Conservation (phyloP, 1,140 invertebrate genomes). For the Pteromalus puparum region DNA sequence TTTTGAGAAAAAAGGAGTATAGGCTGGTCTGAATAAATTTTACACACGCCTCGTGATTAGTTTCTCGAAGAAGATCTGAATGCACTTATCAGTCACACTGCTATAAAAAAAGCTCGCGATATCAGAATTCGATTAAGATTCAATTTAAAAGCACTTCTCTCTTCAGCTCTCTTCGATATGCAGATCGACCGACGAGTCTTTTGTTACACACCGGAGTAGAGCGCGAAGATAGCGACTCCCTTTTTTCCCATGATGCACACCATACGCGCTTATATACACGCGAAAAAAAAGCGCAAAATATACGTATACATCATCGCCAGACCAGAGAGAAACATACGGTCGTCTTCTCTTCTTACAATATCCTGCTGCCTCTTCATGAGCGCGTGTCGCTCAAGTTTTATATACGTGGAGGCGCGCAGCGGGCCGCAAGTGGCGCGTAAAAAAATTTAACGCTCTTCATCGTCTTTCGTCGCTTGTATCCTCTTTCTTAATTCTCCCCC, state of each 20-base stretch:
- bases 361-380: neutral
- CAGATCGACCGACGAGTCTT: neutral
- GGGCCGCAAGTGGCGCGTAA: neutral
- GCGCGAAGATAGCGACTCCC: no score
- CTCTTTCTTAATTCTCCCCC: conserved; percentile 17
- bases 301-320: neutral
- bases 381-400: conserved; percentile 40
- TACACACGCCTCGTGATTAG: no score
- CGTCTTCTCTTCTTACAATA: conserved; percentile 43
- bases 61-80: no score
- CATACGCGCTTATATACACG: neutral
- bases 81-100: neutral
- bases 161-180: neutral
- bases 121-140: neutral
- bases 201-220: neutral
- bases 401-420: neutral
- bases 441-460: conserved; percentile 37
- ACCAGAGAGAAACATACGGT: neutral
- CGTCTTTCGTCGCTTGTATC: conserved; percentile 39
- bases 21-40: no score
- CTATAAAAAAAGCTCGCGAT: neutral
- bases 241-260: neutral
- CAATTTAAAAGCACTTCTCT: conserved; percentile 1
- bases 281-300: neutral
- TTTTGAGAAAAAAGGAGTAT: no score